Evolutionary conservation across 2,888 invertebrate species (phyloP), one percentile per base, ranked within the genome.

Genomic region (Baccha elongata): DNA sequence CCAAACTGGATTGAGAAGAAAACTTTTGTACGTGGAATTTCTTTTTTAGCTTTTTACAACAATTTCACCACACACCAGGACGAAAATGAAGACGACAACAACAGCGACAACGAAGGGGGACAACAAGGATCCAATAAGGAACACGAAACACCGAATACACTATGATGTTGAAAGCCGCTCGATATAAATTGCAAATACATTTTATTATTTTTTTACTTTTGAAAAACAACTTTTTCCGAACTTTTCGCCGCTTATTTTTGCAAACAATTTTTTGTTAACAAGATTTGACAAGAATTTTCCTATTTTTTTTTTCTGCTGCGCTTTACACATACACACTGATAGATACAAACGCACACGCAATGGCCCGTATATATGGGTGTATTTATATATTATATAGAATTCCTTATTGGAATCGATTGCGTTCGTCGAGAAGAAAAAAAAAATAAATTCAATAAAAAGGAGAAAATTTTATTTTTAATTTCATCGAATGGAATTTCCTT

Each of bases 351-450:
- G 35, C 29, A 65, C 72, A 72, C 73, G 58, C 67, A 58, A 26
- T 40, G 48, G 1, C 52, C 23, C 72, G 29, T 55, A 40, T 48
- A 73, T 55, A 21, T 35, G 21, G 13, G 11, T 13, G 26, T 48
- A 53, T 46, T 8, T 26, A 46, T 48, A 21, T 35, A 15, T 19
- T 67, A 67, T 60, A 64, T 37, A 55, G 72, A 78, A 83, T 83
- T 83, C 83, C 83, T 83, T 83, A 83, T 78, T 83, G 76, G 72
- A 83, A 83, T 83, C 83, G 83, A 78, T 83, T 78, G 72, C 83
- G 72, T 83, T 83, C 42, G 40, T 10, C 5, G 15, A n/a, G 1
- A 1, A 19, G 21, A 17, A 37, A 37, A 69, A 23, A 40, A 71
- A 50, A 40, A 44, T 29, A 29, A 48, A 55, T 65, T n/a, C 42